A percentile compares a stretch with the other conserved stretches of the same genome.
phyloP scores from a whole-genome alignment of 2,888 invertebrate genomes.

The Smittia aterrima region DNA sequence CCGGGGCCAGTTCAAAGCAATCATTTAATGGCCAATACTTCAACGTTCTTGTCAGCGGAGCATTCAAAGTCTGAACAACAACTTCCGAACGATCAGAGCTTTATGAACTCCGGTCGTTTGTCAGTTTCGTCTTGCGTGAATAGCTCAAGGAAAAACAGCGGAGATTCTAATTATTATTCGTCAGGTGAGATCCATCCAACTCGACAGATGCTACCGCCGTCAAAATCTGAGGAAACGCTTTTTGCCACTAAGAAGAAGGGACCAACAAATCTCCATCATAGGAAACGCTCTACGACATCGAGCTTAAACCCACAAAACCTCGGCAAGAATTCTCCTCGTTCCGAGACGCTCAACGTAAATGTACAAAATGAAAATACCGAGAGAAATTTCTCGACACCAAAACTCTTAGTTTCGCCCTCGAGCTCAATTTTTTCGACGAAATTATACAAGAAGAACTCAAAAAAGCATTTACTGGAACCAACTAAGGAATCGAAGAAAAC shows the following conservation, averaged over 20 bases:
- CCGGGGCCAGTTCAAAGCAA: slow-evolving; percentile 70
- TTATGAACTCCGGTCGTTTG: slow-evolving; percentile 58
- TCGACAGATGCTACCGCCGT: slow-evolving; percentile 64
- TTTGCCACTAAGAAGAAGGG: slow-evolving; percentile 55
- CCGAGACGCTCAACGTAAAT: background rate
- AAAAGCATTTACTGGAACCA: slow-evolving; percentile 22
- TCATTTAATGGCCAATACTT: slow-evolving; percentile 56
- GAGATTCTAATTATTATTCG: slow-evolving; percentile 58
- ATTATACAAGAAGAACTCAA: slow-evolving; percentile 29
- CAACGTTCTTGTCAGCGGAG: slow-evolving; percentile 56
- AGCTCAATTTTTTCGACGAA: slow-evolving; percentile 39
- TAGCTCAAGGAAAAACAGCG: slow-evolving; percentile 60
- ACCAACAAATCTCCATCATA: slow-evolving; percentile 52
- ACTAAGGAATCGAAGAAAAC: background rate
- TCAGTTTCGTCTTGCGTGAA: slow-evolving; percentile 54
- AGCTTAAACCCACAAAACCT: slow-evolving; percentile 57
- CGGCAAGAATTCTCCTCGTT: background rate
- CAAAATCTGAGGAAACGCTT: slow-evolving; percentile 76
- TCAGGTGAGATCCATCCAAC: slow-evolving; percentile 49
- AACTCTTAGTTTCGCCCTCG: slow-evolving; percentile 26
- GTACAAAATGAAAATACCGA: slow-evolving; percentile 29
- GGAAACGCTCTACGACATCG: slow-evolving; percentile 59
- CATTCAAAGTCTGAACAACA: slow-evolving; percentile 84
- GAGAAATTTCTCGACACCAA: slow-evolving; percentile 26
- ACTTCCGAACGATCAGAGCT: slow-evolving; percentile 57